phyloP scores from a whole-genome alignment of 2,113 vertebrate genomes.

The Erythrolamprus reginae region DNA sequence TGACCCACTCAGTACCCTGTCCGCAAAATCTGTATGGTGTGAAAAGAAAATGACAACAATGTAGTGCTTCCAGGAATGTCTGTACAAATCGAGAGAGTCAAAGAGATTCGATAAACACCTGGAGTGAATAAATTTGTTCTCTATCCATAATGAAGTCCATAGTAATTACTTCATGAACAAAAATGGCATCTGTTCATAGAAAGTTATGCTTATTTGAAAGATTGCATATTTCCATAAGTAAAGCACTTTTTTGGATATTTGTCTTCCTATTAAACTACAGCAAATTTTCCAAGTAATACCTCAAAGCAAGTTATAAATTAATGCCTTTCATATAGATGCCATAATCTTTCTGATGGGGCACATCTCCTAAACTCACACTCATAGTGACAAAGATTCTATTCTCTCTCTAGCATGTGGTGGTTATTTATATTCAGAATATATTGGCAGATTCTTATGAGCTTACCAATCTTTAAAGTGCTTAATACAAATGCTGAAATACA shows the following conservation, averaged over 20 bases:
- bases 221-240: background rate
- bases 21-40: too few species aligned
- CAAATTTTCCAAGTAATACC: background rate
- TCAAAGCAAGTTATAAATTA: slow-evolving; percentile 18
- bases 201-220: background rate
- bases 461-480: slow-evolving; percentile 25
- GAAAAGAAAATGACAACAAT: background rate
- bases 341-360: slow-evolving; percentile 11
- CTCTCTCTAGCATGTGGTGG: slow-evolving; percentile 44
- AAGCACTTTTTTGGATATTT: background rate
- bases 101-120: background rate
- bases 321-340: slow-evolving; percentile 6
- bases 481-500: slow-evolving; percentile 26
- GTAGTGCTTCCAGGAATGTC: background rate
- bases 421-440: slow-evolving; percentile 29
- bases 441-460: slow-evolving; percentile 21
- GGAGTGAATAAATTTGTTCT: background rate
- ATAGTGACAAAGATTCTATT: slow-evolving; percentile 14
- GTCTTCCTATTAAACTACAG: slow-evolving; percentile 29
- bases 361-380: background rate
- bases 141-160: background rate
- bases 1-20: too few species aligned
- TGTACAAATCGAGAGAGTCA: background rate
- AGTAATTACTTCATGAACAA: background rate
- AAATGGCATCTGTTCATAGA: background rate